Evolutionary conservation across 2,888 invertebrate species (phyloP).

Genomic region (Drosophila silvestris): DNA sequence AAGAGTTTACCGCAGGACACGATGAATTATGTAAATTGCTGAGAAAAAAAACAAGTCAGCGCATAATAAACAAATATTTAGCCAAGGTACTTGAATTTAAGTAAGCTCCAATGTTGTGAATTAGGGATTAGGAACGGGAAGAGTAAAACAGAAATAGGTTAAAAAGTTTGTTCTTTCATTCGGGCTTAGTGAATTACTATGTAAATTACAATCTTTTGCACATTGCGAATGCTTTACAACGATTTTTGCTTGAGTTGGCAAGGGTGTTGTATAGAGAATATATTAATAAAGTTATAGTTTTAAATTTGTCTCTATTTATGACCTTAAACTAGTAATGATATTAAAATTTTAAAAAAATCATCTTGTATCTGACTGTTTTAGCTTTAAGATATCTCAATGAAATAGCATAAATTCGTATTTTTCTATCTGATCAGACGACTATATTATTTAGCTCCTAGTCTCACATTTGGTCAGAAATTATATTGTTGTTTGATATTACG

Average conservation of each 20-base stretch:
- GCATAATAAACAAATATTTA: conserved; percentile 17
- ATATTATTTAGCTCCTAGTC: neutral
- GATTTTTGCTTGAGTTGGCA: neutral
- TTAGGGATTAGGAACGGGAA: neutral
- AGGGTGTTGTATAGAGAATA: neutral
- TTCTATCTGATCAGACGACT: neutral
- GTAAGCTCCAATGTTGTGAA: neutral
- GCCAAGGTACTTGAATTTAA: conserved; percentile 10
- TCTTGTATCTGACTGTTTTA: neutral
- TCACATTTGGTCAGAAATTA: neutral
- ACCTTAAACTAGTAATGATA: neutral
- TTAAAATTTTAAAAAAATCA: neutral
- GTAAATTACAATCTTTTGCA: neutral
- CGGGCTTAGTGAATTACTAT: neutral
- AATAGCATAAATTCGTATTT: neutral
- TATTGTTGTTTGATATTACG: neutral
- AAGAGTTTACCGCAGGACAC: conserved; percentile 26
- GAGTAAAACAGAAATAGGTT: neutral
- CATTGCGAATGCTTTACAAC: neutral
- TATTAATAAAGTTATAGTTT: neutral
- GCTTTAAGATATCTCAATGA: neutral
- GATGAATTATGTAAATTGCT: conserved; percentile 31
- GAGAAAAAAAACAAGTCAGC: conserved; percentile 2
- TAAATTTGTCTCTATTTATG: neutral
- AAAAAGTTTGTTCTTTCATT: neutral